These are phyloP conservation scores for Napeogenes sylphis DNA, from an alignment of 2,888 invertebrate species.

Conservation along the genomic window DNA sequence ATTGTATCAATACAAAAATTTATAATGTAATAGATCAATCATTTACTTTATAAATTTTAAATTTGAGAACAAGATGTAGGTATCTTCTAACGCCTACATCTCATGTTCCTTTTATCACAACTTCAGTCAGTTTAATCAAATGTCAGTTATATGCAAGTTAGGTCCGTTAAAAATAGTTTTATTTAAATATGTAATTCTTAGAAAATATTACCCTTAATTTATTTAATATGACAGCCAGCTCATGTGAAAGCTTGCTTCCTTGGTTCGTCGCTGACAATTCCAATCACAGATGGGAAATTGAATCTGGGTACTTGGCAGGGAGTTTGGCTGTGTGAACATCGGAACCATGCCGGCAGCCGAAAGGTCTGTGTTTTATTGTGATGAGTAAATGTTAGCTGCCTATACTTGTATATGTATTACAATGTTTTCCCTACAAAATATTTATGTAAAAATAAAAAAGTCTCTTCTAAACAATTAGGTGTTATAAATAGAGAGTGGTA, in stretches of 20 bases:
- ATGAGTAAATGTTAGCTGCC: background rate
- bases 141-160: too few species aligned
- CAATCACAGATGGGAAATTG: conserved; percentile 96
- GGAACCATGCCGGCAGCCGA: conserved; percentile 95
- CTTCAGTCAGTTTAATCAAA: too few species aligned
- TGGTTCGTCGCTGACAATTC: conserved; percentile 96
- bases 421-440: background rate
- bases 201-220: conserved; percentile 10
- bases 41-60: too few species aligned
- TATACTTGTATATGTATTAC: background rate
- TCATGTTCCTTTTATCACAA: too few species aligned
- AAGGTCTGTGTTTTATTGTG: conserved; percentile 70
- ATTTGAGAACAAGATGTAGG: too few species aligned
- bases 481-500: too few species aligned
- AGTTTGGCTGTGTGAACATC: conserved; percentile 98
- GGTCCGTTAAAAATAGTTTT: too few species aligned
- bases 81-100: too few species aligned
- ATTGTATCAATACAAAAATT: too few species aligned
- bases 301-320: conserved; percentile 99
- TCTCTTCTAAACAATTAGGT: too few species aligned
- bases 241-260: conserved; percentile 98
- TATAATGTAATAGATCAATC: too few species aligned
- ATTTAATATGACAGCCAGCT: conserved; percentile 85
- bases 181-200: conserved; percentile 1
- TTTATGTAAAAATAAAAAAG: too few species aligned